A percentile compares a stretch with the other conserved stretches of the same genome.
These are phyloP conservation scores for Gisinianus flammeolus DNA, from an alignment of 2,888 invertebrate genomes.

Conservation along the genomic window DNA sequence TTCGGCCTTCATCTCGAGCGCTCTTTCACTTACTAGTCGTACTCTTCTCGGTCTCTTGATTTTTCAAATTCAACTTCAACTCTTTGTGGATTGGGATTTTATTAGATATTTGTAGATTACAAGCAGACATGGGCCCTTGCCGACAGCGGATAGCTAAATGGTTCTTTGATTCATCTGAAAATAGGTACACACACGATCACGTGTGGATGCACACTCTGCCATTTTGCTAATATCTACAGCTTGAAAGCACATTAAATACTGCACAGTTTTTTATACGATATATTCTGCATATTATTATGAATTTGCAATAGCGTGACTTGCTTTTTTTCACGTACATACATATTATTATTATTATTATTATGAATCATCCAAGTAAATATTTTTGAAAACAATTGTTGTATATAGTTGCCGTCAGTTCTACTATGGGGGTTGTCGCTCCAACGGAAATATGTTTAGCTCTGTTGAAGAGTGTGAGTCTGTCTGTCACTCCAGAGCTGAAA, in stretches of 20 bases:
- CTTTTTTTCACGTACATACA: too few species aligned
- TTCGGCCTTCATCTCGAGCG: too few species aligned
- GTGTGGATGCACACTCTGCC: too few species aligned
- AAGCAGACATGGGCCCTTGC: constrained; percentile 75
- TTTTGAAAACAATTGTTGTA: neutral
- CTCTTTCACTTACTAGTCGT: neutral
- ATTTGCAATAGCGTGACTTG: too few species aligned
- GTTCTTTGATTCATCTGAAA: constrained; percentile 69
- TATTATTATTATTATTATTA: too few species aligned
- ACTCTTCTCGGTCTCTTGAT: neutral
- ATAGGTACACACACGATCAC: neutral
- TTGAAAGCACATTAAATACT: neutral
- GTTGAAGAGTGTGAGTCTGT: constrained; percentile 75
- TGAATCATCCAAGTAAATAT: neutral
- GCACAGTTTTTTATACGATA: neutral
- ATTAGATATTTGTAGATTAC: constrained; percentile 75
- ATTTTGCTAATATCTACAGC: neutral
- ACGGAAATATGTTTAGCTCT: constrained; percentile 80
- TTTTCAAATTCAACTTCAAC: constrained; percentile 8
- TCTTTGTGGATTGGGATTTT: constrained; percentile 34
- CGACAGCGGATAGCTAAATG: constrained; percentile 70
- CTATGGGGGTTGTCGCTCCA: constrained; percentile 84
- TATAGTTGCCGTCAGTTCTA: constrained; percentile 73
- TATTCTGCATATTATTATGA: neutral
- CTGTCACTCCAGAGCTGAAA: constrained; percentile 63